Evolutionary conservation across 2,888 invertebrate species (phyloP).

Genomic region (Stictocephala bisonia): DNA sequence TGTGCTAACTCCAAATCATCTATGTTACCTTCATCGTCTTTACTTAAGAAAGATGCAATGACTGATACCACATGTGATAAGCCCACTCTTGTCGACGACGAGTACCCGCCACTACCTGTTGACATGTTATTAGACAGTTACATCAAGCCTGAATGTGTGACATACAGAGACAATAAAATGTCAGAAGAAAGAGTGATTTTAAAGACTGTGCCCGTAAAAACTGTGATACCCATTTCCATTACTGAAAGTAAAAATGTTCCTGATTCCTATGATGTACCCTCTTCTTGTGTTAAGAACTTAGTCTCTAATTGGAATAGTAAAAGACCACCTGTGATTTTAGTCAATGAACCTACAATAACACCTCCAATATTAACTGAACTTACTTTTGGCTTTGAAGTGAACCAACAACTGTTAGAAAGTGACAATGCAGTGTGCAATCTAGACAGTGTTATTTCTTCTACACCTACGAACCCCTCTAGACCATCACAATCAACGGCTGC

Average conservation of each 20-base stretch:
- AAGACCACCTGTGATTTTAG: slow-evolving; percentile 79
- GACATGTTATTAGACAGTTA: too few relatives aligned
- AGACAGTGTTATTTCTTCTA: background rate
- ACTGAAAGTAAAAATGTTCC: slow-evolving; percentile 49
- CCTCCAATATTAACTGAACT: slow-evolving; percentile 51
- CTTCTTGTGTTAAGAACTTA: background rate
- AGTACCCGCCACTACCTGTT: slow-evolving; percentile 53
- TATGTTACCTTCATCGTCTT: slow-evolving; percentile 30
- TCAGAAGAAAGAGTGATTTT: too few relatives aligned
- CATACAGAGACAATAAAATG: slow-evolving; percentile 50
- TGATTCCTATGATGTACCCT: background rate
- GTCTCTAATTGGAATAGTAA: slow-evolving; percentile 40
- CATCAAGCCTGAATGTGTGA: background rate
- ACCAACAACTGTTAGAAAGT: slow-evolving; percentile 73
- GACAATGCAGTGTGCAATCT: slow-evolving; percentile 57
- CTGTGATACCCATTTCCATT: too few relatives aligned
- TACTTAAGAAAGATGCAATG: slow-evolving; percentile 56
- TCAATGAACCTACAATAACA: slow-evolving; percentile 69
- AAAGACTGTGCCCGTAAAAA: too few relatives aligned
- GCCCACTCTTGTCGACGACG: slow-evolving; percentile 43
- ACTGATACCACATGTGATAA: slow-evolving; percentile 53
- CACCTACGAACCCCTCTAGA: background rate
- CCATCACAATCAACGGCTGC: background rate
- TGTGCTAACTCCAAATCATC: background rate
- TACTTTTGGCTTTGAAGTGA: slow-evolving; percentile 84